Conservation (phyloP, 2,888 invertebrate genomes). For the Napeogenes sylphis region DNA sequence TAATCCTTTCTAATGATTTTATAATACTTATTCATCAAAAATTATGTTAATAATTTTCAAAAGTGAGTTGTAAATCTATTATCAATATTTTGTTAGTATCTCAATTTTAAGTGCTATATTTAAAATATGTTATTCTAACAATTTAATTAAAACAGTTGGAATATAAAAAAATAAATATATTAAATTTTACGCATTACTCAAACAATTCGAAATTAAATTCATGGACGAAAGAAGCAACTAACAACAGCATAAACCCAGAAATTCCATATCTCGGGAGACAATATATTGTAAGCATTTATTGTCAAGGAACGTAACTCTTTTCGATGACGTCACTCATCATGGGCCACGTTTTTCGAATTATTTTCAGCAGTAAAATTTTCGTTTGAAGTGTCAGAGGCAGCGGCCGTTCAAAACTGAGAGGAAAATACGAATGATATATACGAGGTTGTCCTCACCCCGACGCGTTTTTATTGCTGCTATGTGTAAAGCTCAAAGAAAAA, state of each 20-base stretch:
- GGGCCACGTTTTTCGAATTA: slow-evolving; percentile 61
- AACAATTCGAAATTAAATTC: too few species aligned
- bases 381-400: slow-evolving; percentile 59
- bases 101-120: too few species aligned
- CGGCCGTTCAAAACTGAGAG: slow-evolving; percentile 36
- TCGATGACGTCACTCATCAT: slow-evolving; percentile 35
- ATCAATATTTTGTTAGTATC: too few species aligned
- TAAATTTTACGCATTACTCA: too few species aligned
- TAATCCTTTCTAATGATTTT: slow-evolving; percentile 15
- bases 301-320: slow-evolving; percentile 1
- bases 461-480: slow-evolving; percentile 69
- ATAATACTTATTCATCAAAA: neutral
- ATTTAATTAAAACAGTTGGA: too few species aligned
- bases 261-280: neutral
- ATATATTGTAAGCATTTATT: neutral
- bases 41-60: too few species aligned
- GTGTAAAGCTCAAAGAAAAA: slow-evolving; percentile 72
- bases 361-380: slow-evolving; percentile 70
- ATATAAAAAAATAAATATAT: too few species aligned
- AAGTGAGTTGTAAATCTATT: too few species aligned
- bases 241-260: neutral
- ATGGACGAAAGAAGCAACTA: too few species aligned
- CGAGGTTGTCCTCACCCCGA: slow-evolving; percentile 50
- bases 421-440: slow-evolving; percentile 62
- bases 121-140: too few species aligned